These are phyloP conservation scores for Raphicerus campestris DNA, from an alignment of 2,113 vertebrate species.

Conservation along the genomic window DNA sequence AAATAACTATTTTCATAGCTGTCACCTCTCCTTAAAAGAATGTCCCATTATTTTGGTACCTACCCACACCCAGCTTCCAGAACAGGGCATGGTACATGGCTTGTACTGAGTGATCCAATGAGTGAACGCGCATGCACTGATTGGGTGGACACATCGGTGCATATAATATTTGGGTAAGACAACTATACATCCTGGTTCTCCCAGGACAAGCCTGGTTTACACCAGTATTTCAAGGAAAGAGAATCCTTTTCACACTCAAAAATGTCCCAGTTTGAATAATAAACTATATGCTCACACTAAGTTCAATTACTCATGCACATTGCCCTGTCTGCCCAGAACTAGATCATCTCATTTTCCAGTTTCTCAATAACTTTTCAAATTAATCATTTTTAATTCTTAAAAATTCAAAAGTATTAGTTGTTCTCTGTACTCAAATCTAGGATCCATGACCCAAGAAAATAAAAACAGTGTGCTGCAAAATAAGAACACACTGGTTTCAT, in stretches of 20 bases:
- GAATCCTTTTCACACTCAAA: not conserved
- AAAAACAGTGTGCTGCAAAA: not conserved
- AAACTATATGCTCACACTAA: not conserved
- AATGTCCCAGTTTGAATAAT: not conserved
- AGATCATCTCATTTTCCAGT: not conserved
- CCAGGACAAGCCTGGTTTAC: not conserved
- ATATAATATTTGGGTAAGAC: not conserved
- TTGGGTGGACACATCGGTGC: not conserved
- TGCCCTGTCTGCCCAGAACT: not conserved
- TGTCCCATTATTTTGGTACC: not conserved
- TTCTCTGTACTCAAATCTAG: not conserved
- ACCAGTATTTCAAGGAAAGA: not conserved
- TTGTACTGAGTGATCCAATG: not conserved
- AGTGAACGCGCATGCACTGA: not conserved
- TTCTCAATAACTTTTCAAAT: conserved; percentile 7
- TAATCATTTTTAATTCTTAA: not conserved
- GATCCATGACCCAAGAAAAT: not conserved
- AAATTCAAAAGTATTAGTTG: conserved; percentile 6
- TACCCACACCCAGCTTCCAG: not conserved
- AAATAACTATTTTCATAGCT: not conserved
- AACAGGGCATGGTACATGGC: not conserved
- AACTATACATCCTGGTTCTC: not conserved
- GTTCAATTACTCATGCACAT: not conserved
- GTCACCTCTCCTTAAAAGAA: not conserved
- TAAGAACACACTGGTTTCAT: not conserved